Evolutionary conservation across 2,888 invertebrate species (phyloP).

Genomic region (Dusona sp.): DNA sequence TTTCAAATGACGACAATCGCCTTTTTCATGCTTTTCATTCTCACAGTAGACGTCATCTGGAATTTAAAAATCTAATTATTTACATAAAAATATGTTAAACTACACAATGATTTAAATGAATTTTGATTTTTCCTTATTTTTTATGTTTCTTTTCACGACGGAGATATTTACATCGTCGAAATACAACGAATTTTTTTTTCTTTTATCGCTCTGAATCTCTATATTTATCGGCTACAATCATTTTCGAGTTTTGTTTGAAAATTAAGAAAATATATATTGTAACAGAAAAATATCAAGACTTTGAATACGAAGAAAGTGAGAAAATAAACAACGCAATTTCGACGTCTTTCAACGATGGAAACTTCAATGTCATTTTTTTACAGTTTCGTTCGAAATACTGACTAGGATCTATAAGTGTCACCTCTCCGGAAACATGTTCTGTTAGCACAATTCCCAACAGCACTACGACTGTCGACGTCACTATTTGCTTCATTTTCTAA

Average conservation of each 20-base stretch:
- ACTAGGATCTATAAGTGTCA: neutral
- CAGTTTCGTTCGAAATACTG: neutral
- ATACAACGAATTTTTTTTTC: neutral
- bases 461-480: neutral
- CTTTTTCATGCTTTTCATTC: constrained; percentile 85
- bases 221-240: too few relatives aligned
- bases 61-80: neutral
- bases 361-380: neutral
- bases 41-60: constrained; percentile 80
- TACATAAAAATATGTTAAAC: neutral
- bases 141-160: neutral
- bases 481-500: neutral
- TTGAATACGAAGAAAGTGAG: neutral
- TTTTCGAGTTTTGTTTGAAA: too few relatives aligned
- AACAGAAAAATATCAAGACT: neutral
- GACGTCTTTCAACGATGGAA: neutral
- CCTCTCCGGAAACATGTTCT: neutral
- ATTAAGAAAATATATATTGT: neutral
- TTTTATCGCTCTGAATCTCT: neutral
- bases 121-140: too few relatives aligned
- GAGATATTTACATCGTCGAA: neutral
- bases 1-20: constrained; percentile 86
- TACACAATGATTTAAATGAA: too few relatives aligned
- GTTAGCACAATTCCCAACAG: neutral
- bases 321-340: neutral